Base-by-base conservation (phyloP, 2,113 vertebrate species). In the Polyodon spathula region DNA sequence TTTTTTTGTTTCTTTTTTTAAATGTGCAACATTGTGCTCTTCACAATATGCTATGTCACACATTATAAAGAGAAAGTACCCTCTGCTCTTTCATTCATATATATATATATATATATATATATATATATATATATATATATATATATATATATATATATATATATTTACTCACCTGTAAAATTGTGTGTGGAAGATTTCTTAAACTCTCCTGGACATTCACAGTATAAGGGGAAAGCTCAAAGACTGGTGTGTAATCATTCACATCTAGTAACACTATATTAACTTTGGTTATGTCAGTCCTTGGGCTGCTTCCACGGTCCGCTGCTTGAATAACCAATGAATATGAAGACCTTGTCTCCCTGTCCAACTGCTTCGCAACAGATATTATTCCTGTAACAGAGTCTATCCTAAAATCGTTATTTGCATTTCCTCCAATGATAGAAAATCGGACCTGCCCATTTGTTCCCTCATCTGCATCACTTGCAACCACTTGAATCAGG, bases 401-500 rank as follows among this genome's bases (percentile, higher is more conserved):
- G 67, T 99, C 95, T 0, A 99, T 91, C 15, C 95, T 79, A 70
- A 99, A 98, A 50, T 92, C 91, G 0, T 65, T 78, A 59, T 73
- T 76, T 39, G 66, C 50, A 62, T 91, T 91, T 4, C 93, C 92
- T 0, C 60, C 66, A 0, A 79, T 16, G 1, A 97, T 79, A 50
- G 90, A 78, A 8, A 97, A 98, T 1, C 96, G 91, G 1, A 99
- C 90, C 74, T 97, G 93, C 1, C 94, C 93, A 0, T 97, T 99
- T 4, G 88, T 86, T 40, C 94, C 94, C 61, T 96, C 92, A 2
- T 98, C 95, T 0, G 79, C 82, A 11, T 99, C 96, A 0, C 76
- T 66, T 16, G 96, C 94, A 0, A 71, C 77, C 38, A 98, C 90
- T 64, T 94, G 93, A 37, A 88, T 69, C 27, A 99, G 78, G 53